Conservation (phyloP, 1,140 invertebrate species). For the Oryzaephilus surinamensis region DNA sequence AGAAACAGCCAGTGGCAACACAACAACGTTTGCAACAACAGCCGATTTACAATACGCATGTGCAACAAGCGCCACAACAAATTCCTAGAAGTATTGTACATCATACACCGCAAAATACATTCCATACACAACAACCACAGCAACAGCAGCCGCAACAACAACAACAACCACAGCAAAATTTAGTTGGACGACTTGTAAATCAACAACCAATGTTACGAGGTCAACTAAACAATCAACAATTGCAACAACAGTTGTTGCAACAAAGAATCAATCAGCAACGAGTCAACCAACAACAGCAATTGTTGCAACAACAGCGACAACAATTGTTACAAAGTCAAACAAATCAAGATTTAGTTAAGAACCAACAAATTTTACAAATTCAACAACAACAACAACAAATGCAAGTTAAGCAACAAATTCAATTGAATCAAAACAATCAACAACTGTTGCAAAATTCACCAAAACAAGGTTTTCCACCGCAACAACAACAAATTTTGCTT, state of each 20-base stretch:
- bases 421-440: conserved; percentile 11
- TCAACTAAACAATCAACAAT: conserved; percentile 19
- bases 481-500: conserved; percentile 14
- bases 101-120: conserved; percentile 21
- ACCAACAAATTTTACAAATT: conserved; percentile 31
- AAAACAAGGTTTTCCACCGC: conserved; percentile 5
- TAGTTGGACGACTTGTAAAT: conserved; percentile 11
- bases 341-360: conserved; percentile 20
- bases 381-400: conserved; percentile 30
- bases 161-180: conserved; percentile 14
- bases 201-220: conserved; percentile 23
- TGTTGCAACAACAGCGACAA: conserved; percentile 15
- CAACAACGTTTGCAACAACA: conserved; percentile 27
- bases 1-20: conserved; percentile 31
- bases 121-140: conserved; percentile 4
- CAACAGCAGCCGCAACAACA: conserved; percentile 12
- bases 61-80: conserved; percentile 16
- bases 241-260: conserved; percentile 29
- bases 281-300: conserved; percentile 26
- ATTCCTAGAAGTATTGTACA: conserved; percentile 27
- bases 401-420: conserved; percentile 31
- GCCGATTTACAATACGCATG: conserved; percentile 23
- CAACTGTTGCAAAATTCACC: too few species aligned
- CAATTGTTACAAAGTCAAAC: conserved; percentile 20
- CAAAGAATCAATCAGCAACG: conserved; percentile 24